Base-by-base conservation (phyloP, 2,113 vertebrate species). In the Lonchura striata region DNA sequence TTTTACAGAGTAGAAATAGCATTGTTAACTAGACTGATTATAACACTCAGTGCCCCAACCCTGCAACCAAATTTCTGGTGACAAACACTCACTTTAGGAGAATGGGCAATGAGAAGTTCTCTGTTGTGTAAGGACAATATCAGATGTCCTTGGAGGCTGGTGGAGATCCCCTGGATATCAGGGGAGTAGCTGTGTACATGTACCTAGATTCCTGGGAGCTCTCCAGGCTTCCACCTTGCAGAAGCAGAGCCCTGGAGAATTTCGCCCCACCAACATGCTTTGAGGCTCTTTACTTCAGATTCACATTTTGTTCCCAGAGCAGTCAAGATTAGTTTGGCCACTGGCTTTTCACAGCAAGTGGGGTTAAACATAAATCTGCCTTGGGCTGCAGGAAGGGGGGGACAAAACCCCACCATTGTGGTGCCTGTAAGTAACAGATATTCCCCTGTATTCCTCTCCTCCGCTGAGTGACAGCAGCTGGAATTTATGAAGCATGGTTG, bases 401-500 rank as follows among this genome's bases (percentile, higher is more conserved):
- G 47, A 41, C 21, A 78, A 50, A 35, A 2, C 0, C 4, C 10
- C 66, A 87, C 69, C 1, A 0, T 44, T 71, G 49, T 41, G 39
- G 63, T 94, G 92, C 86, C 82, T 92, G 92, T 82, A 90, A 5
- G 37, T 86, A 95, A 92, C 76, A 94, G 86, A 96, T 97, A 96
- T 94, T 96, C 52, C 82, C 91, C 80, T 49, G 31, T 95, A 94
- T 74, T 95, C 80, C 83, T 83, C 47, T 92, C 69, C 54, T 59
- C 68, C 0, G 0, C 88, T 96, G 96, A 95, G 76, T 96, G 95
- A 95, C 96, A 97, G 94, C 92, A 92, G 88, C 60, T 95, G 95
- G 91, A 94, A 97, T 96, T 96, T 93, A 96, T 97, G 96, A 96
- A 94, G 76, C 94, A 92, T 15, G 24, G 71, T 92, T 90, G 60